phyloP scores from a whole-genome alignment of 2,113 vertebrate species.

The Calyptomena viridis region DNA sequence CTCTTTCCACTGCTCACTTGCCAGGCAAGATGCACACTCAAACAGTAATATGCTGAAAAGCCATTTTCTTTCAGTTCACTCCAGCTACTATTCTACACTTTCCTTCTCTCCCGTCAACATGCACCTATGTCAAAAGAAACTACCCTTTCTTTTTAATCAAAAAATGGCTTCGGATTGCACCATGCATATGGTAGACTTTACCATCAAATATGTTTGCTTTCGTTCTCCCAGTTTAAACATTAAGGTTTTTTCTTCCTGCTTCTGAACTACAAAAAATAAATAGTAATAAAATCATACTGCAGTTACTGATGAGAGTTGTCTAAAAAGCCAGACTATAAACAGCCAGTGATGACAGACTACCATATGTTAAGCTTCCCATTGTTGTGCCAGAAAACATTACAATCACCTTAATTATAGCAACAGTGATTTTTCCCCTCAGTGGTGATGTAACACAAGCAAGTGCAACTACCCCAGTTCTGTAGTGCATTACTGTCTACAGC shows the following conservation, averaged over 20 bases:
- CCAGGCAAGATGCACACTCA: neutral
- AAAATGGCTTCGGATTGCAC: neutral
- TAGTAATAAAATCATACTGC: neutral
- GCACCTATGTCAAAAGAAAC: neutral
- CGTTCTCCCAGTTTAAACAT: slow-evolving; percentile 2
- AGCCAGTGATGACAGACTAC: slow-evolving; percentile 13
- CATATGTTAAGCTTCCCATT: slow-evolving; percentile 20
- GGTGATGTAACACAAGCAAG: neutral
- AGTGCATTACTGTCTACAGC: neutral
- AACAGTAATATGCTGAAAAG: rapidly evolving
- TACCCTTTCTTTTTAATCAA: neutral
- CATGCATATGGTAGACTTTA: neutral
- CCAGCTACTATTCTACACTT: neutral
- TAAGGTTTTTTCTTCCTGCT: neutral
- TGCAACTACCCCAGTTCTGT: neutral
- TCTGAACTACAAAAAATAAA: slow-evolving; percentile 21
- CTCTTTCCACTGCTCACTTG: neutral
- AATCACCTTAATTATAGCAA: slow-evolving; percentile 34
- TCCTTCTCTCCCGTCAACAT: neutral
- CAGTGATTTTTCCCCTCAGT: neutral
- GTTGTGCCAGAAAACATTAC: neutral
- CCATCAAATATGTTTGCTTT: neutral
- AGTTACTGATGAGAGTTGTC: neutral
- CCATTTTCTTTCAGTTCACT: neutral
- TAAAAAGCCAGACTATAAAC: slow-evolving; percentile 1